Evolutionary conservation across 2,113 vertebrate species (phyloP), one percentile per base, ranked within the genome.

Genomic region (Chroicocephalus ridibundus): DNA sequence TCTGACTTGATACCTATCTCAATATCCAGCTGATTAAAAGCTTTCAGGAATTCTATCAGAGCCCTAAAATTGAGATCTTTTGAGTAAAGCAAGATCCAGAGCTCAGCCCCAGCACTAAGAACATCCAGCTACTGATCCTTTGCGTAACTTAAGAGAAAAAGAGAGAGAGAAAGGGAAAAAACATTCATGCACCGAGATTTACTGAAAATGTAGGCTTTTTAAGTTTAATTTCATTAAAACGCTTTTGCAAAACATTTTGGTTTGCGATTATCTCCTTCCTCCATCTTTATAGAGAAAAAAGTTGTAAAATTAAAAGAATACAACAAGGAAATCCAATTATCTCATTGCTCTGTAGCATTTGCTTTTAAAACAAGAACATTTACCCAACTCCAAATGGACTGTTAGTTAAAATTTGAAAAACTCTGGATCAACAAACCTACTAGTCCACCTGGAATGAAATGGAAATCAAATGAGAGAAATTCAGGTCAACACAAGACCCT

Each of bases 341-440:
- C 87, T 85, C 57, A 26, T 66, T 75, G 86, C 57, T 95, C 87
- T 94, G 82, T 82, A 95, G 82, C 85, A 96, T 91, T 96, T 92
- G 93, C 44, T 89, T 89, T 20, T 42, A 96, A 96, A 96, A 94
- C 51, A 96, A 96, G 93, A 93, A 91, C 82, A 94, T 93, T 97
- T 96, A 92, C 58, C 78, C 84, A 94, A 89, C 51, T 96, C 69
- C 94, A 97, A 96, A 91, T 92, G 70, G 25, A 78, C 15, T 36
- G 12, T 34, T 93, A 95, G 91, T 81, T 94, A 96, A 97, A 97
- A 81, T 92, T 86, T 96, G 74, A 96, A 97, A 79, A 98, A 86
- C 81, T 94, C 88, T 90, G 62, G 66, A 96, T 93, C 72, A 96
- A 83, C 81, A 82, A 97, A 95, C 24, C 74, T 84, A 85, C 83